phyloP scores from a whole-genome alignment of 35 echinoderm and acorn worm genomes.

The Diadema setosum region DNA sequence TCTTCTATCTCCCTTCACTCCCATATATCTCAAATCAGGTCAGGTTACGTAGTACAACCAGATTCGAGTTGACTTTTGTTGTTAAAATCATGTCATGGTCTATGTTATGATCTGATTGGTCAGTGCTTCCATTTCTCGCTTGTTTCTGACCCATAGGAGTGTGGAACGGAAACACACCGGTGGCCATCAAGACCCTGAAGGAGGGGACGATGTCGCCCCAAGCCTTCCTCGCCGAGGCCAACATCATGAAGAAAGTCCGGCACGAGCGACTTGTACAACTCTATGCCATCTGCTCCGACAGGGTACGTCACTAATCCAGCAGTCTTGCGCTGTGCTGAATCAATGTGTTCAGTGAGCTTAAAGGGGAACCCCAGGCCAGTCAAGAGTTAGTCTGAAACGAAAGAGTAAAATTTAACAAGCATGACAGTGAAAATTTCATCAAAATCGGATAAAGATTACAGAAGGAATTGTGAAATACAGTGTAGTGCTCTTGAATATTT shows the following conservation, averaged over 20 bases:
- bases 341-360: no score
- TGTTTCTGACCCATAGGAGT: background rate
- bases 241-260: slow-evolving; percentile 82
- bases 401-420: no score
- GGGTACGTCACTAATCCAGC: no score
- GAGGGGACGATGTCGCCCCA: slow-evolving; percentile 72
- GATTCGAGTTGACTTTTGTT: background rate
- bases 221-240: slow-evolving; percentile 84
- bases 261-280: slow-evolving; percentile 78
- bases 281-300: slow-evolving; percentile 88
- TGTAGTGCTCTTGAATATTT: no score
- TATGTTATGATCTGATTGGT: background rate
- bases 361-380: no score
- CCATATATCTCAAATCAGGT: background rate
- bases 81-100: background rate
- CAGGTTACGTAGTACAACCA: background rate
- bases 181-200: slow-evolving; percentile 87
- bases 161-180: slow-evolving; percentile 67
- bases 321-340: no score
- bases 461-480: no score
- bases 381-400: no score
- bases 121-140: background rate
- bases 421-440: no score
- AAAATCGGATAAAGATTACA: no score
- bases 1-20: background rate